A percentile compares a stretch with the other conserved stretches of the same genome.
These are phyloP conservation scores for Hipparchia sbordonii DNA, from an alignment of 2,888 invertebrate species.

Conservation along the genomic window DNA sequence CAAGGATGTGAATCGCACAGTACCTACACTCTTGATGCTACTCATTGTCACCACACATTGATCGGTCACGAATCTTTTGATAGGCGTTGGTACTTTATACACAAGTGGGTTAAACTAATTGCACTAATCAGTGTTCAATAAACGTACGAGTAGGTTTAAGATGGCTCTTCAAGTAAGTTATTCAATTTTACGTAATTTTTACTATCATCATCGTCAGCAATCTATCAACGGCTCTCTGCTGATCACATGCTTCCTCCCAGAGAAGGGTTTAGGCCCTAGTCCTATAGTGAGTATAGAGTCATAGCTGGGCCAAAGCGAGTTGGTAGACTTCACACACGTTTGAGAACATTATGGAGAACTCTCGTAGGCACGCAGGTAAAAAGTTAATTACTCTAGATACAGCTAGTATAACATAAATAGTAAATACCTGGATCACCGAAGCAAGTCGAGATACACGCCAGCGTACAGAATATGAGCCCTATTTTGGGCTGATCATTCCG, in stretches of 20 bases:
- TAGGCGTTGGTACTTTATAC: neutral
- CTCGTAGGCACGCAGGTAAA: too few species aligned
- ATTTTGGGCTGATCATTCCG: slow-evolving; percentile 20
- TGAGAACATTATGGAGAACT: too few species aligned
- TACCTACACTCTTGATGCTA: slow-evolving; percentile 37
- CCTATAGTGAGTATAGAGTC: too few species aligned
- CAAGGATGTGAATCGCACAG: slow-evolving; percentile 60
- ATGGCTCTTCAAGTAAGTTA: neutral
- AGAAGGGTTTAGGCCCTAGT: too few species aligned
- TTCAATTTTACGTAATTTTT: too few species aligned
- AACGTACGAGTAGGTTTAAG: too few species aligned
- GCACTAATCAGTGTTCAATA: slow-evolving; percentile 2
- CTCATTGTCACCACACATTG: slow-evolving; percentile 50
- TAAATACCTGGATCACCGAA: slow-evolving; percentile 39
- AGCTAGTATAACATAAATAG: slow-evolving; percentile 1
- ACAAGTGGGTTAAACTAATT: slow-evolving; percentile 14
- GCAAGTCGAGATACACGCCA: slow-evolving; percentile 29
- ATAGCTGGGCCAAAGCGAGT: too few species aligned
- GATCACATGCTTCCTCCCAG: too few species aligned
- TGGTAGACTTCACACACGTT: too few species aligned
- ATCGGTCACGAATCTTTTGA: slow-evolving; percentile 56
- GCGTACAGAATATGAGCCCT: slow-evolving; percentile 29
- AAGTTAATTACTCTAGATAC: too few species aligned
- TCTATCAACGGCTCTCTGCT: too few species aligned
- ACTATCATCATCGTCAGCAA: too few species aligned